Percentiles rank a stretch among this genome's conserved stretches.
Conservation (phyloP, 2,888 invertebrate genomes). For the Drosophila koepferae region DNA sequence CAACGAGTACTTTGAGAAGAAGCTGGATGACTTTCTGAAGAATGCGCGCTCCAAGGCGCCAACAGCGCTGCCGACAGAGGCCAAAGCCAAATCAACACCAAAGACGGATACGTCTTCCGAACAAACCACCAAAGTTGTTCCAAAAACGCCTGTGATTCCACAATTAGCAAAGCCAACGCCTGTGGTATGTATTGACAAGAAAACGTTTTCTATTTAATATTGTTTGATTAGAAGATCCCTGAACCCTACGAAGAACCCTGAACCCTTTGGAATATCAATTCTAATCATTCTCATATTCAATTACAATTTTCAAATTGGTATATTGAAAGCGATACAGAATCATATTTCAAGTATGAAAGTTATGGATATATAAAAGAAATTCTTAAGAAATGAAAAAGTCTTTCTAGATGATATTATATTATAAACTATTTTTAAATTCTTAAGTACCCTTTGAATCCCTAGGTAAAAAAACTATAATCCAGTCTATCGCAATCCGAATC, state of each 20-base stretch:
- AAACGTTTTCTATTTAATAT: no score
- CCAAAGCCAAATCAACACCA: not conserved
- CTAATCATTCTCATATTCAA: no score
- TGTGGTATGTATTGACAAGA: conserved; percentile 69
- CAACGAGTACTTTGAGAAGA: conserved; percentile 80
- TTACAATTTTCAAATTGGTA: no score
- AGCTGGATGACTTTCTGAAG: conserved; percentile 82
- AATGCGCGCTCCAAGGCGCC: conserved; percentile 77
- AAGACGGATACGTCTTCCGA: conserved; percentile 15
- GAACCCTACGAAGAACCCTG: no score
- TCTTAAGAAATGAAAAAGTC: not conserved
- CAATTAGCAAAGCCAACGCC: conserved; percentile 62
- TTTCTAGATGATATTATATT: not conserved
- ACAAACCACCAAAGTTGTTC: not conserved
- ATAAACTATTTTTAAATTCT: not conserved
- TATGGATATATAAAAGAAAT: not conserved
- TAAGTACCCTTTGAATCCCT: not conserved
- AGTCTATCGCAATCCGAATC: not conserved
- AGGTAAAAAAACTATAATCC: not conserved
- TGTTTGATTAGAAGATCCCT: no score
- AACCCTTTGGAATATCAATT: no score
- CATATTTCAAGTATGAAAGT: no score
- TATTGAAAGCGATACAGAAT: no score
- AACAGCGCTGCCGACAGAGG: not conserved
- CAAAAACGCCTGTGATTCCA: not conserved